phyloP scores from a whole-genome alignment of 1,140 invertebrate species.

The Goniozus legneri region DNA sequence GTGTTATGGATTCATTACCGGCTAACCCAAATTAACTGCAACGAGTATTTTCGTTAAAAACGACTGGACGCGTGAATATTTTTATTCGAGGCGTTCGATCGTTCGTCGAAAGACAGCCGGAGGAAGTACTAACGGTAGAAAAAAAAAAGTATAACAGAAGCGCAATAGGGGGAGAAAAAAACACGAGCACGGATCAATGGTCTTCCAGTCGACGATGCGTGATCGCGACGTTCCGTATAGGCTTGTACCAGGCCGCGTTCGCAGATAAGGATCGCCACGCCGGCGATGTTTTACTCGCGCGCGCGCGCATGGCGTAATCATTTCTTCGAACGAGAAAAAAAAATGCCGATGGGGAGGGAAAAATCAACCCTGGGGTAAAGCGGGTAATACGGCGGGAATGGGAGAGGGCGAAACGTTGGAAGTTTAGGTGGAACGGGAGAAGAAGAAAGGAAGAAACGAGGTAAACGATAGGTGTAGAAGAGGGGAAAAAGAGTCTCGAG shows the following conservation, averaged over 20 bases:
- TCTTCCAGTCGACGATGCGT: not conserved
- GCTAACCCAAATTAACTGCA: too few species aligned
- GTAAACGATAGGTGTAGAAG: too few species aligned
- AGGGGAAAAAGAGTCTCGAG: too few species aligned
- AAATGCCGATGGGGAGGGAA: not conserved
- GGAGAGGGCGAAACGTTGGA: too few species aligned
- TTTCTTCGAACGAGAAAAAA: not conserved
- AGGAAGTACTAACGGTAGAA: not conserved
- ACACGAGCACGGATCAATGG: not conserved
- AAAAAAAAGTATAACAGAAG: not conserved
- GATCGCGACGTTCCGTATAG: not conserved
- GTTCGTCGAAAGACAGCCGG: not conserved
- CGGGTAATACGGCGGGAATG: not conserved
- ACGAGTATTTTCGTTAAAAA: too few species aligned
- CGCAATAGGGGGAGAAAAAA: not conserved
- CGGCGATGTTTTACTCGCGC: not conserved
- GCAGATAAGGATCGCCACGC: not conserved
- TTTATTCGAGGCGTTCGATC: not conserved
- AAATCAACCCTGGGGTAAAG: not conserved
- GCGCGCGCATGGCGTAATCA: not conserved
- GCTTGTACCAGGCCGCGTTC: not conserved
- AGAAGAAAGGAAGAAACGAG: too few species aligned
- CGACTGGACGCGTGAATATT: too few species aligned
- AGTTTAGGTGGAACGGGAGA: too few species aligned
- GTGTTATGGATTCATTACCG: too few species aligned